Percentiles rank a stretch among this genome's conserved stretches.
These are phyloP conservation scores for Cygnus buccinator DNA, from an alignment of 2,113 vertebrate genomes.

Conservation along the genomic window DNA sequence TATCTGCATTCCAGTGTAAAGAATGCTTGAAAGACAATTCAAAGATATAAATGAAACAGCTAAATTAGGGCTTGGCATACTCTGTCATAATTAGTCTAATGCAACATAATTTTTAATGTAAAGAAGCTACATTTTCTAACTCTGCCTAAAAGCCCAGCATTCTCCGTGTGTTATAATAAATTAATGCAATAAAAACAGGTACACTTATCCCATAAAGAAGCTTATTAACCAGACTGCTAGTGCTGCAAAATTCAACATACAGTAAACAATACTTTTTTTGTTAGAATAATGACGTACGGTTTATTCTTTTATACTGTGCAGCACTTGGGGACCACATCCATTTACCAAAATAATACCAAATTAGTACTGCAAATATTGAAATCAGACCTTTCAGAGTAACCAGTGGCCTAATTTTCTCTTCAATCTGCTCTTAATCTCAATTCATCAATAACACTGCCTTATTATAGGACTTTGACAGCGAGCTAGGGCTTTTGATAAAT, in stretches of 20 bases:
- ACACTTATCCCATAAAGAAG: slow-evolving; percentile 78
- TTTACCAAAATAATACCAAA: slow-evolving; percentile 91
- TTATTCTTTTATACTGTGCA: slow-evolving; percentile 75
- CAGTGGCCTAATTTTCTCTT: slow-evolving; percentile 91
- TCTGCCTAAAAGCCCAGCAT: slow-evolving; percentile 67
- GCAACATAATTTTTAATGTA: slow-evolving; percentile 74
- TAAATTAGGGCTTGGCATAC: slow-evolving; percentile 55
- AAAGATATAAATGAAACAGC: slow-evolving; percentile 67
- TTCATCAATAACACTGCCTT: slow-evolving; percentile 97
- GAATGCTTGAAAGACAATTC: slow-evolving; percentile 70
- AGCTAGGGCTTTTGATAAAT: slow-evolving; percentile 96
- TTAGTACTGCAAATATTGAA: slow-evolving; percentile 95
- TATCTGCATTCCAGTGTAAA: slow-evolving; percentile 62
- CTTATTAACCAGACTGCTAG: slow-evolving; percentile 81
- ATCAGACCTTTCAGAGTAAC: slow-evolving; percentile 87
- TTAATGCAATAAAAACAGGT: slow-evolving; percentile 79
- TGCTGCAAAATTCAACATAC: slow-evolving; percentile 75
- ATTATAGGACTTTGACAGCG: slow-evolving; percentile 95
- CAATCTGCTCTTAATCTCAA: slow-evolving; percentile 96
- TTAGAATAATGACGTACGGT: slow-evolving; percentile 78
- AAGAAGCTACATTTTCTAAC: slow-evolving; percentile 75
- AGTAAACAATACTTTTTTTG: slow-evolving; percentile 80
- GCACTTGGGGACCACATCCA: slow-evolving; percentile 78
- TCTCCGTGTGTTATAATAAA: slow-evolving; percentile 78
- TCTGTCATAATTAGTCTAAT: slow-evolving; percentile 68